Percentiles rank a stretch among this genome's conserved stretches.
phyloP scores from a whole-genome alignment of 2,888 invertebrate genomes.

The Arrhopalites spinosus region DNA sequence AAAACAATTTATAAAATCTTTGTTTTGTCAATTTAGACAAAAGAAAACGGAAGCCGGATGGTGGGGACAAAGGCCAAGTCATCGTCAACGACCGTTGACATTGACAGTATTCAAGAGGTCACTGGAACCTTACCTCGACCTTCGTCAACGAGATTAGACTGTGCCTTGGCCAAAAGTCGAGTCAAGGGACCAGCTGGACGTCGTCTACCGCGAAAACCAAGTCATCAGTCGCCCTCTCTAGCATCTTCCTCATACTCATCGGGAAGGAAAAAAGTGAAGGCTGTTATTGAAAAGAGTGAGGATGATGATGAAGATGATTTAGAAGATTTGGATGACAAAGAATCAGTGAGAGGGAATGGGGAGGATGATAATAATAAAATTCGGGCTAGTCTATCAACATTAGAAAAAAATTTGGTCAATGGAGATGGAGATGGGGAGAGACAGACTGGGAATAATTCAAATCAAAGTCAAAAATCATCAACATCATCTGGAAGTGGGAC shows the following conservation, averaged over 20 bases:
- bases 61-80: not conserved
- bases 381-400: slow-evolving; percentile 28
- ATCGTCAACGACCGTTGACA: not conserved
- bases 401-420: not conserved
- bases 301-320: slow-evolving; percentile 29
- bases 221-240: not conserved
- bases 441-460: not conserved
- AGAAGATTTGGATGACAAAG: slow-evolving; percentile 31
- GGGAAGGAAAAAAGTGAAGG: slow-evolving; percentile 29
- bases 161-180: slow-evolving; percentile 47
- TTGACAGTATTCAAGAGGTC: not conserved
- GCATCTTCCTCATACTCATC: not conserved
- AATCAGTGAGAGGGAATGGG: not conserved
- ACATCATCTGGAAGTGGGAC: too few species aligned
- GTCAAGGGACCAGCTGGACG: slow-evolving; percentile 51
- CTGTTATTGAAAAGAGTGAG: slow-evolving; percentile 32
- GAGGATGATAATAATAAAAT: not conserved
- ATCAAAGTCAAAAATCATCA: not conserved
- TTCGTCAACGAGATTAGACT: slow-evolving; percentile 41
- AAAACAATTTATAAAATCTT: too few species aligned
- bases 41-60: not conserved
- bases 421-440: not conserved
- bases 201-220: slow-evolving; percentile 44
- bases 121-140: slow-evolving; percentile 44
- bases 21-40: not conserved